Evolutionary conservation across 2,113 vertebrate species (phyloP).

Genomic region (Balaeniceps rex): DNA sequence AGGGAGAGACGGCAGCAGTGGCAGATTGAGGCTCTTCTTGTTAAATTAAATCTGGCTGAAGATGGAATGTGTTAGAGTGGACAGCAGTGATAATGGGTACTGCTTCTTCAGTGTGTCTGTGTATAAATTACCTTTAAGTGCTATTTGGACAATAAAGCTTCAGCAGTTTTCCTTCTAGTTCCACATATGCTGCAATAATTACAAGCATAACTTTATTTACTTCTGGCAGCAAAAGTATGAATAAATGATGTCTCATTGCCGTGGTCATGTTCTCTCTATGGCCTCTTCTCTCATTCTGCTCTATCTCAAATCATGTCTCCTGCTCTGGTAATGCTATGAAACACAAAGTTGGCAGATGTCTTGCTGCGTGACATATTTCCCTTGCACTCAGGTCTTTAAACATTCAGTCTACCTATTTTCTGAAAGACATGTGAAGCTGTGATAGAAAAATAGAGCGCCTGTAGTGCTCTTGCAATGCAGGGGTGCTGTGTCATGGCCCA

Average conservation of each 20-base stretch:
- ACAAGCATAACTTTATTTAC: constrained; percentile 35
- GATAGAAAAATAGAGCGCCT: constrained; percentile 6
- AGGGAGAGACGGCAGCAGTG: constrained; percentile 16
- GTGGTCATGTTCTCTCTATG: not conserved
- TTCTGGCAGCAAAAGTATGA: constrained; percentile 35
- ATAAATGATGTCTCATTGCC: not conserved
- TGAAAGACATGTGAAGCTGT: constrained; percentile 18
- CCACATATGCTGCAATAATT: constrained; percentile 32
- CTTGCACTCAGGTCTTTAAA: constrained; percentile 7
- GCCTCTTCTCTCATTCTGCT: not conserved
- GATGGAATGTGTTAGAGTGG: constrained; percentile 36
- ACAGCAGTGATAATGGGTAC: constrained; percentile 47
- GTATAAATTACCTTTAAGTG: constrained; percentile 49
- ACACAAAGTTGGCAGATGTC: constrained; percentile 6
- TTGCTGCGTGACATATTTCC: constrained; percentile 21
- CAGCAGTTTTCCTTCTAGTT: constrained; percentile 11
- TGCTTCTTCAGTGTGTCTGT: constrained; percentile 10
- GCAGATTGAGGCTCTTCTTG: constrained; percentile 47
- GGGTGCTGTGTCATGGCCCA: not conserved
- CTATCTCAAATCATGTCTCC: not conserved
- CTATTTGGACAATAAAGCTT: constrained; percentile 38
- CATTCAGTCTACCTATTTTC: constrained; percentile 3
- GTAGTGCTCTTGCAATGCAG: not conserved
- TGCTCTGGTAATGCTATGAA: not conserved
- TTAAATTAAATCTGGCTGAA: constrained; percentile 64